A percentile compares a stretch with the other conserved stretches of the same genome.
phyloP scores from a whole-genome alignment of 2,797 vertebrate genomes.

The Acomys russatus region DNA sequence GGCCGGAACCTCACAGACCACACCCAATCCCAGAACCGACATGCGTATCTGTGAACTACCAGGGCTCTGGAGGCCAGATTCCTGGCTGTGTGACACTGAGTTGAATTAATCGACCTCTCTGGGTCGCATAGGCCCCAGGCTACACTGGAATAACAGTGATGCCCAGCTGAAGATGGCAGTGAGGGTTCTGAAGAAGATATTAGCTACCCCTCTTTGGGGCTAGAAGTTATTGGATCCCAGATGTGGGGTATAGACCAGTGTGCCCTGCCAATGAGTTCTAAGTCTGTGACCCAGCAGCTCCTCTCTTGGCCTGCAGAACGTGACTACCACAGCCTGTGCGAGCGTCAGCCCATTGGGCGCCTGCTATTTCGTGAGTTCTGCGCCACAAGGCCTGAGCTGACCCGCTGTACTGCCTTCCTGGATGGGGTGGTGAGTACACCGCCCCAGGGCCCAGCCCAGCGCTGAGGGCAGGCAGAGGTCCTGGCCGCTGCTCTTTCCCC shows the following conservation, averaged over 20 bases:
- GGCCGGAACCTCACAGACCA: slow-evolving; percentile 67
- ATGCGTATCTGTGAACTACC: neutral
- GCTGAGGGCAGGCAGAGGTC: neutral
- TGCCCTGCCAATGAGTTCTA: neutral
- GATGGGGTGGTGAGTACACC: slow-evolving; percentile 95
- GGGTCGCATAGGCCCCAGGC: neutral
- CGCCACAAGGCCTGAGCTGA: slow-evolving; percentile 94
- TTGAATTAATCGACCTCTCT: slow-evolving; percentile 17
- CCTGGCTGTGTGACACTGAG: neutral
- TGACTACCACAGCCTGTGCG: slow-evolving; percentile 96
- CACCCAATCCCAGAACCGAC: slow-evolving; percentile 68
- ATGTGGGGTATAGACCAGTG: neutral
- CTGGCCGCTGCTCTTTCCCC: rapidly evolving
- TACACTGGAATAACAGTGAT: neutral
- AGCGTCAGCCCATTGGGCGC: slow-evolving; percentile 96
- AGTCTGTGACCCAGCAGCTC: slow-evolving; percentile 52
- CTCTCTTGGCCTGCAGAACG: slow-evolving; percentile 90
- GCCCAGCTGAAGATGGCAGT: neutral
- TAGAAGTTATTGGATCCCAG: neutral
- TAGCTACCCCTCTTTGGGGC: neutral
- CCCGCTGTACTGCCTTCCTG: slow-evolving; percentile 94
- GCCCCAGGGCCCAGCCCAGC: neutral
- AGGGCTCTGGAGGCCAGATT: neutral
- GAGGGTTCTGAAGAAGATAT: neutral
- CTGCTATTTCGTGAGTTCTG: slow-evolving; percentile 97